Evolutionary conservation across 2,113 vertebrate genomes (phyloP), one percentile per base, ranked within the genome.

Genomic region (Xyliphius kryptos): DNA sequence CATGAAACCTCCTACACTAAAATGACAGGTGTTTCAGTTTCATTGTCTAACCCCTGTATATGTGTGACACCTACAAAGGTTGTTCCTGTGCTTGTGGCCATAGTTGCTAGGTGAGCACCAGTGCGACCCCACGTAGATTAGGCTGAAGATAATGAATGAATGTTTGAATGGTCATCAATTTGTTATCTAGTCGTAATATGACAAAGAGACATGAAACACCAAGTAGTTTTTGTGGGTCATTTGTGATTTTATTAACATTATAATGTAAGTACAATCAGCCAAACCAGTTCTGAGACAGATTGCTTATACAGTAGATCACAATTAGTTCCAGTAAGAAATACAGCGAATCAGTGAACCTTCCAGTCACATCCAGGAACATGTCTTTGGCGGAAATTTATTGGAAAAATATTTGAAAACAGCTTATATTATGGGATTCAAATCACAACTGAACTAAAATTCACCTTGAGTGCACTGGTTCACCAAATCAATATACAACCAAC

Each of bases 231-330:
- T 68, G 79, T 85, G 83, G 85, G 85, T 84, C 87, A 85, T 78
- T 84, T 79, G 56, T 71, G 20, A 74, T 83, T 86, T 88, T 87
- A 88, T 87, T 87, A 80, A 77, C 74, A 75, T 79, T 72, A 80
- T 77, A 79, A 79, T 81, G 66, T 63, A 76, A 78, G 66, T 79
- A 82, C 76, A 67, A 83, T 71, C 76, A 81, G 67, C 74, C 74
- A 76, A 59, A 81, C 66, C 74, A 73, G 77, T 81, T 79, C 71
- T 78, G 77, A 79, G 75, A 82, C 79, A 77, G 74, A 72, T 82
- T 79, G 76, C 79, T 78, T 68, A 70, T 80, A 69, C 50, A 70
- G 82, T 75, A 82, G 67, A 78, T 75, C 78, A 76, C 81, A 77
- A 77, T 74, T 70, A 68, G 38, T 70, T 70, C 67, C 79, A n/a